Evolutionary conservation across 2,888 invertebrate genomes (phyloP).

Genomic region (Augiades crinisus): DNA sequence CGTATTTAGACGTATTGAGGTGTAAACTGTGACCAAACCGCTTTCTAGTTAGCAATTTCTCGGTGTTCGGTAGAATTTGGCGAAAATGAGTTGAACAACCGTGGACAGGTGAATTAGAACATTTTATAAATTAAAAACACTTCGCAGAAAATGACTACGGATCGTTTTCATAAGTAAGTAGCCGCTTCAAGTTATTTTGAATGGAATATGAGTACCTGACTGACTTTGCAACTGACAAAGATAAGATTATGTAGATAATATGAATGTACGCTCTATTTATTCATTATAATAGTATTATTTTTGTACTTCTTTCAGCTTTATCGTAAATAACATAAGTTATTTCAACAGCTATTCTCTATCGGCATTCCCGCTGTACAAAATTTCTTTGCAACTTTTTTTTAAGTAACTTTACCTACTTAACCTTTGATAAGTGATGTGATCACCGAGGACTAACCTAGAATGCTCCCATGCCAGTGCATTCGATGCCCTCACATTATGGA

Average conservation of each 20-base stretch:
- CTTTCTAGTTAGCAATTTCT: conserved; percentile 70
- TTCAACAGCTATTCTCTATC: too few relatives aligned
- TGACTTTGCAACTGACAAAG: conserved; percentile 36
- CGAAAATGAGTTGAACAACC: conserved; percentile 71
- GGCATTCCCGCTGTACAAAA: too few relatives aligned
- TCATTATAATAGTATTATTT: not conserved
- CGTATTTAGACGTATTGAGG: conserved; percentile 40
- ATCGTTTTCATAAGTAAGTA: conserved; percentile 84
- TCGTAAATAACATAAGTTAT: too few relatives aligned
- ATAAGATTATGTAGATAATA: conserved; percentile 46
- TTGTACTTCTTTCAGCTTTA: too few relatives aligned
- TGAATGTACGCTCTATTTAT: conserved; percentile 2
- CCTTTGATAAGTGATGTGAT: too few relatives aligned
- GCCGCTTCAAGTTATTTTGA: conserved; percentile 29
- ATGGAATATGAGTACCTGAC: conserved; percentile 32
- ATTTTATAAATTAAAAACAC: conserved; percentile 19
- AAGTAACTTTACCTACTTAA: too few relatives aligned
- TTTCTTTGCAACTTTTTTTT: too few relatives aligned
- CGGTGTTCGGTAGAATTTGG: conserved; percentile 52
- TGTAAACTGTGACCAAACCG: conserved; percentile 59
- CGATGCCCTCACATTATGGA: too few relatives aligned
- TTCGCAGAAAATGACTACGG: conserved; percentile 75
- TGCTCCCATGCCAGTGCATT: too few relatives aligned
- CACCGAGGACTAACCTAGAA: too few relatives aligned
- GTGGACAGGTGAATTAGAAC: conserved; percentile 32